These are phyloP conservation scores for Teinopalpus imperialis DNA, from an alignment of 2,888 invertebrate genomes.

Conservation along the genomic window DNA sequence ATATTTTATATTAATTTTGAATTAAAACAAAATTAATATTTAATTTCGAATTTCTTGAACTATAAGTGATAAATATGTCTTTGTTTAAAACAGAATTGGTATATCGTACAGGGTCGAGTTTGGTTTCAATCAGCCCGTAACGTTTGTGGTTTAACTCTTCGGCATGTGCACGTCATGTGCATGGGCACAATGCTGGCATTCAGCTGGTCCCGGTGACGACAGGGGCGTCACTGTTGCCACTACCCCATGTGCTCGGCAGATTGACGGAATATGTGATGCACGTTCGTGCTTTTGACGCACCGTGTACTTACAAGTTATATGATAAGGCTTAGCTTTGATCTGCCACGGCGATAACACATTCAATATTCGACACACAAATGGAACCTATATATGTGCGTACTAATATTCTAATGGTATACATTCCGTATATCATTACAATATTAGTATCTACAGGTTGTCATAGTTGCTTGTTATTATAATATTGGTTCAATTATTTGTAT, in stretches of 20 bases:
- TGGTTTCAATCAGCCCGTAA: conserved; percentile 13
- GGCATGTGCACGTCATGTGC: conserved; percentile 55
- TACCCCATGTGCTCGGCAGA: conserved; percentile 66
- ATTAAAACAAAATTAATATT: too few relatives aligned
- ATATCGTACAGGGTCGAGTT: conserved; percentile 7
- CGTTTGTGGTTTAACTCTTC: conserved; percentile 1
- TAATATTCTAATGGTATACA: too few relatives aligned
- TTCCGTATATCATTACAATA: too few relatives aligned
- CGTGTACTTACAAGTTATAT: conserved; percentile 33
- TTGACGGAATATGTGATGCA: conserved; percentile 48
- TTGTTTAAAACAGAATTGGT: conserved; percentile 4
- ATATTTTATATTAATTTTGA: too few relatives aligned
- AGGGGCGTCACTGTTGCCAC: conserved; percentile 39
- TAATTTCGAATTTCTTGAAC: too few relatives aligned
- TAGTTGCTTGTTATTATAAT: too few relatives aligned
- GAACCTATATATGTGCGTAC: too few relatives aligned
- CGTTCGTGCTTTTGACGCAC: conserved; percentile 28
- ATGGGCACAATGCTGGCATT: conserved; percentile 69
- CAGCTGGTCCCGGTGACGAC: conserved; percentile 44
- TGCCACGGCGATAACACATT: not conserved
- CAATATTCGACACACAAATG: conserved; percentile 1
- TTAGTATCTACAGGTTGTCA: too few relatives aligned
- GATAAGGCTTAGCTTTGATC: conserved; percentile 33
- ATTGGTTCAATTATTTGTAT: too few relatives aligned
- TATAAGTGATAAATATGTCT: not conserved